Base-by-base conservation (phyloP, 2,797 vertebrate species). In the Dendrocincla fuliginosa region DNA sequence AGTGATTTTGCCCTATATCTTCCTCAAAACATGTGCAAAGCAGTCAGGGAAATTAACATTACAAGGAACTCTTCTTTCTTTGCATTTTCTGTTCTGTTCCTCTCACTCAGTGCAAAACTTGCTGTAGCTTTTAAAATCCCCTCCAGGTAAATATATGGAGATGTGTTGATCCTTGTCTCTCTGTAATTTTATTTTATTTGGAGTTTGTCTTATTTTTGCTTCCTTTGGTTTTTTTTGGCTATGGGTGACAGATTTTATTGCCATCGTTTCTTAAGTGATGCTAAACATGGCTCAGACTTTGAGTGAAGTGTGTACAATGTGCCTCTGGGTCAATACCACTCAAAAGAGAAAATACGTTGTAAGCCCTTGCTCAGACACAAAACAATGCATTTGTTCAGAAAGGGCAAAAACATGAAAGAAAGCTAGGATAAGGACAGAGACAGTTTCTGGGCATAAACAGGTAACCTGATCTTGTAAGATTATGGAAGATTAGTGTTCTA, bases 401-500 rank as follows among this genome's bases (percentile, higher is more conserved):
- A 90, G 46, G 61, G 84, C 83, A 92, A 91, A 92, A 84, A 96
- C 96, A 94, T 95, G 42, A 98, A 98, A 98, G 97, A 41, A 74
- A 87, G 42, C 19, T 33, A 84, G 87, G 95, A 93, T 97, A 94
- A 97, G 24, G 83, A 81, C 6, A 87, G 95, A 97, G 97, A 97
- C 96, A 90, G 96, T 97, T 98, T 97, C 95, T 97, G 94, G 97
- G 87, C 92, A 96, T 97, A 97, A 97, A 97, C 82, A 96, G 95
- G 97, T 98, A 98, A 98, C 89, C 79, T 91, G 97, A 98, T 97
- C 97, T 97, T 97, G 89, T 81, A 90, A 97, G 97, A 98, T 98
- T 97, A 96, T 90, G 27, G 20, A 93, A 98, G 97, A 98, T 98
- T 96, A 97, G 81, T 76, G 49, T 79, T 96, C 92, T 96, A 94